Evolutionary conservation across 1,140 invertebrate species (phyloP).

Genomic region (Apocrypta bakeri): DNA sequence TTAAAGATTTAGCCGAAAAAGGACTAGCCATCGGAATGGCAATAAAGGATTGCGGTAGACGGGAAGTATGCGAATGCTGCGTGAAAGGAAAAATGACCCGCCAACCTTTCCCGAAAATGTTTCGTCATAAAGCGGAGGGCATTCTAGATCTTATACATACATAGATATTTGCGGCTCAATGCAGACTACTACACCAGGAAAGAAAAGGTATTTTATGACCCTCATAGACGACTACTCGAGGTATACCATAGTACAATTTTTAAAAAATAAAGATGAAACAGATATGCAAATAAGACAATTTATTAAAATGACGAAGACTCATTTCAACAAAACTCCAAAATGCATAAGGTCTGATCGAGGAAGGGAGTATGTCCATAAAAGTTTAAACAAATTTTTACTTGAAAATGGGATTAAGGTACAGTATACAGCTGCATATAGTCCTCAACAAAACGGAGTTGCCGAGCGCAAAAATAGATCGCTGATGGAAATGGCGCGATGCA

Average conservation of each 20-base stretch:
- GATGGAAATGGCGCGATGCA: not conserved
- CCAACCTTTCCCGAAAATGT: conserved; percentile 47
- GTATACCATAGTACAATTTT: not conserved
- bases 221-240: not conserved
- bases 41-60: conserved; percentile 7
- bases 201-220: conserved; percentile 45
- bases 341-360: conserved; percentile 50
- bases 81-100: conserved; percentile 54
- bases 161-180: conserved; percentile 34
- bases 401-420: conserved; percentile 45
- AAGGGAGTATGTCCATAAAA: conserved; percentile 45
- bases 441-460: conserved; percentile 44
- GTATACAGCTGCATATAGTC: conserved; percentile 42
- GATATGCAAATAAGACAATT: not conserved
- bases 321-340: conserved; percentile 55
- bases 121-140: not conserved
- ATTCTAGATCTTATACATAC: not conserved
- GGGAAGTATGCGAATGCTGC: conserved; percentile 55
- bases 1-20: conserved; percentile 20
- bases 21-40: conserved; percentile 17
- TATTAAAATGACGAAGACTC: conserved; percentile 47
- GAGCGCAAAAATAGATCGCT: conserved; percentile 19
- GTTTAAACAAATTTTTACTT: conserved; percentile 35
- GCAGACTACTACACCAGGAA: conserved; percentile 50
- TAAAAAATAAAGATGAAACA: not conserved